Evolutionary conservation across 1,140 invertebrate genomes (phyloP).

Genomic region (Diabrotica virgifera): DNA sequence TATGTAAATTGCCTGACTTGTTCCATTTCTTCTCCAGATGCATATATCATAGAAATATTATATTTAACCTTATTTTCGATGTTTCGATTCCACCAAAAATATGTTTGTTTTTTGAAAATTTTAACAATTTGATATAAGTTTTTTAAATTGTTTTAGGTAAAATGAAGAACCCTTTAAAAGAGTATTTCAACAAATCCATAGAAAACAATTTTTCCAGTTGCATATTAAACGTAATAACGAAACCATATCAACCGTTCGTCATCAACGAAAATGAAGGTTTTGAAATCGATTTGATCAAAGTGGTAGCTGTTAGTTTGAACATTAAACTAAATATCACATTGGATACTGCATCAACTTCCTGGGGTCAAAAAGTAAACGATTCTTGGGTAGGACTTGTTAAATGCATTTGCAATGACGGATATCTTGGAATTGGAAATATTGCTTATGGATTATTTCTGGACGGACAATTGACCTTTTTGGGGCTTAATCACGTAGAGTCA

Average conservation of each 20-base stretch:
- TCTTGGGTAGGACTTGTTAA: slow-evolving; percentile 14
- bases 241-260: slow-evolving; percentile 20
- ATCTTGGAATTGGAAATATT: slow-evolving; percentile 25
- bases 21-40: too few relatives aligned
- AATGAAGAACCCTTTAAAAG: neutral
- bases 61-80: too few relatives aligned
- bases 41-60: too few relatives aligned
- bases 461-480: slow-evolving; percentile 14
- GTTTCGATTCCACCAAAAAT: too few relatives aligned
- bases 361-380: slow-evolving; percentile 18
- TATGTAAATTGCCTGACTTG: too few relatives aligned
- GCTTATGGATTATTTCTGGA: neutral
- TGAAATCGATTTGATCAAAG: slow-evolving; percentile 23
- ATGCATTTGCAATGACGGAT: slow-evolving; percentile 13
- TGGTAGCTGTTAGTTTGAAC: slow-evolving; percentile 13
- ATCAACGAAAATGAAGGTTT: slow-evolving; percentile 20
- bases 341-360: neutral
- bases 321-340: slow-evolving; percentile 20
- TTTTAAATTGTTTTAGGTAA: slow-evolving; percentile 7
- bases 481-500: slow-evolving; percentile 13
- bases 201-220: slow-evolving; percentile 16
- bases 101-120: too few relatives aligned
- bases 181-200: slow-evolving; percentile 6
- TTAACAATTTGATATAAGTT: too few relatives aligned
- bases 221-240: slow-evolving; percentile 17